Base-by-base conservation (phyloP, 1,140 invertebrate genomes). In the Microplitis mediator region DNA sequence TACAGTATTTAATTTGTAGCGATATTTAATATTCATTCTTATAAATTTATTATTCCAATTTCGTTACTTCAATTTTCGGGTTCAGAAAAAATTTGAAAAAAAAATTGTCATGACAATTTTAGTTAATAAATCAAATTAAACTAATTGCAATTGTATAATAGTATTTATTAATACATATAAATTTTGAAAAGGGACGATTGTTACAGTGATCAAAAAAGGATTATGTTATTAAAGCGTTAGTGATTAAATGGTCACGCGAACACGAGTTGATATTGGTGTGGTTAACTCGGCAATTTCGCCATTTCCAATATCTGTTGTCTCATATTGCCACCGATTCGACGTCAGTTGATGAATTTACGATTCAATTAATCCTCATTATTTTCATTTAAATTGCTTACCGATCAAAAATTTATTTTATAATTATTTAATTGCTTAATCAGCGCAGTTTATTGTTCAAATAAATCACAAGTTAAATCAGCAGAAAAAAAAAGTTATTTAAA, bases 361-460 rank as follows among this genome's bases (percentile, higher is more conserved):
- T 52, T 54, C 51, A 56, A 56, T 68, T 14, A 68, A 13, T 6
- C n/a, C 34, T 58, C 66, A 68, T 68, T 68, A 65, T 50, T 65
- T 65, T 16, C 63, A 23, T 65, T 65, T 9, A 65, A 39, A 64
- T 39, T 64, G 34, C 34, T 54, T 23, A 54, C 52, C 3, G 16
- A 14, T 23, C 13, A 54, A 14, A 14, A 54, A 5, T 54, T 14
- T 54, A 14, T 54, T 14, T 54, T 54, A 54, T 54, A n/a, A 54
- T n/a, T 23, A 14, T 14, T 54, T 54, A 54, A 54, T 45, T 45
- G 39, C 39, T 45, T 45, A 45, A 45, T 45, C 39, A 45, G 39
- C 39, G 39, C 6, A 45, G 39, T 45, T 45, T 45, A 45, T 45
- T 45, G 39, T 45, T 6, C 6, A 45, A 45, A 45, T 45, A 3